phyloP scores from a whole-genome alignment of 2,888 invertebrate species.

The Lamellibrachia satsuma region DNA sequence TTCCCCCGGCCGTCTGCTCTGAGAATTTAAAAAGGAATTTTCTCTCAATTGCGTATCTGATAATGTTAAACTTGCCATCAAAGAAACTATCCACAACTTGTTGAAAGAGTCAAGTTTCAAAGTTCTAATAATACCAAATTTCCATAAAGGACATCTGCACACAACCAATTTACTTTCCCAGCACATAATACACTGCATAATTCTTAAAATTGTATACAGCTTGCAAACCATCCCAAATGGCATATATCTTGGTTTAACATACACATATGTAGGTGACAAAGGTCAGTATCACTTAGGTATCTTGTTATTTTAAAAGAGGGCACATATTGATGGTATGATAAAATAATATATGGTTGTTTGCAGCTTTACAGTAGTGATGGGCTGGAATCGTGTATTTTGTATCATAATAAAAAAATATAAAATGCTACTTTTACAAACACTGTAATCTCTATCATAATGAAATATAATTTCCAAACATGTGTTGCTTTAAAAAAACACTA shows the following conservation, averaged over 20 bases:
- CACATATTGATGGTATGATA: not conserved
- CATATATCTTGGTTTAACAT: not conserved
- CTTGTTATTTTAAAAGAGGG: not conserved
- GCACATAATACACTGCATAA: not conserved
- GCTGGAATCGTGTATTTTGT: not conserved
- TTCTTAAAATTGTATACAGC: not conserved
- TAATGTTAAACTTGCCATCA: no score
- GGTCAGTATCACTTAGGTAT: not conserved
- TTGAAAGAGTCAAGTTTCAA: not conserved
- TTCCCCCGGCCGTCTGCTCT: not conserved
- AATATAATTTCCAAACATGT: not conserved
- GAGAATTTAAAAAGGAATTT: no score
- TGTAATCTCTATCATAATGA: not conserved
- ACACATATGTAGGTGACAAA: not conserved
- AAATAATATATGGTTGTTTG: not conserved
- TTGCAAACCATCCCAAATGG: no score
- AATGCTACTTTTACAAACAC: not conserved
- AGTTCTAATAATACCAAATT: not conserved
- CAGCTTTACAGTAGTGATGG: not conserved
- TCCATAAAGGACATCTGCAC: not conserved
- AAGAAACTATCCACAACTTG: no score
- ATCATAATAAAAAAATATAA: not conserved
- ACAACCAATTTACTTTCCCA: not conserved
- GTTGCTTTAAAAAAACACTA: not conserved
- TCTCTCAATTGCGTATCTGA: no score